A percentile compares a stretch with the other conserved stretches of the same genome.
Conservation (phyloP, 2,113 vertebrate genomes). For the Leptodactylus fuscus region DNA sequence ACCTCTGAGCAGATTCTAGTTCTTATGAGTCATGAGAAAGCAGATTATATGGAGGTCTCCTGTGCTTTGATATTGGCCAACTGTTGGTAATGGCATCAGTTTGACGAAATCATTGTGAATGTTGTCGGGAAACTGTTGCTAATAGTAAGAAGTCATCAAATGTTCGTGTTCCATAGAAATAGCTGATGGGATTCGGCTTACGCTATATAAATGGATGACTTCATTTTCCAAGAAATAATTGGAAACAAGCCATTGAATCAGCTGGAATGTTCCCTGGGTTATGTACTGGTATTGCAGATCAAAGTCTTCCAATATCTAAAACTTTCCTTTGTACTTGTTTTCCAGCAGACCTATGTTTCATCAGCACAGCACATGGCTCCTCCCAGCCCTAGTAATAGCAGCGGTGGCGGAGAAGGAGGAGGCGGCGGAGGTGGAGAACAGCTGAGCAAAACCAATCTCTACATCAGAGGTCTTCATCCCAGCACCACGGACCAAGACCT, state of each 20-base stretch:
- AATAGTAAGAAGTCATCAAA: background rate
- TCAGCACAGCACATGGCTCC: slow-evolving; percentile 87
- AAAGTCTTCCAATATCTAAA: background rate
- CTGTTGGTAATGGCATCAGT: background rate
- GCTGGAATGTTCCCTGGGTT: background rate
- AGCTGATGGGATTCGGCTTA: background rate
- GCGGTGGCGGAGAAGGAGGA: slow-evolving; percentile 68
- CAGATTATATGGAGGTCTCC: background rate
- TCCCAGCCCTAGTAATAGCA: slow-evolving; percentile 83
- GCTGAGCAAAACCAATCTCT: slow-evolving; percentile 93
- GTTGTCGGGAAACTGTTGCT: background rate
- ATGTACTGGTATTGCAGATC: background rate
- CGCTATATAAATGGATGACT: background rate
- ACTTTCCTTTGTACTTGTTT: slow-evolving; percentile 43
- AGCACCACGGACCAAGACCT: slow-evolving; percentile 94
- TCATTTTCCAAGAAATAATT: slow-evolving; percentile 44
- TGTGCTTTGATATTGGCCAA: background rate
- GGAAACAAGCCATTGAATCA: background rate
- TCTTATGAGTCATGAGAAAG: background rate
- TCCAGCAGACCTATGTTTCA: slow-evolving; percentile 84
- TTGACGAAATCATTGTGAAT: background rate
- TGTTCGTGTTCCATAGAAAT: background rate
- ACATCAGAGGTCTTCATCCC: slow-evolving; percentile 91
- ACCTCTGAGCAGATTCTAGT: background rate
- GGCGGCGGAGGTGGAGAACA: slow-evolving; percentile 77